Base-by-base conservation (phyloP, 2,888 invertebrate genomes). In the Caenorhabditis wallacei region DNA sequence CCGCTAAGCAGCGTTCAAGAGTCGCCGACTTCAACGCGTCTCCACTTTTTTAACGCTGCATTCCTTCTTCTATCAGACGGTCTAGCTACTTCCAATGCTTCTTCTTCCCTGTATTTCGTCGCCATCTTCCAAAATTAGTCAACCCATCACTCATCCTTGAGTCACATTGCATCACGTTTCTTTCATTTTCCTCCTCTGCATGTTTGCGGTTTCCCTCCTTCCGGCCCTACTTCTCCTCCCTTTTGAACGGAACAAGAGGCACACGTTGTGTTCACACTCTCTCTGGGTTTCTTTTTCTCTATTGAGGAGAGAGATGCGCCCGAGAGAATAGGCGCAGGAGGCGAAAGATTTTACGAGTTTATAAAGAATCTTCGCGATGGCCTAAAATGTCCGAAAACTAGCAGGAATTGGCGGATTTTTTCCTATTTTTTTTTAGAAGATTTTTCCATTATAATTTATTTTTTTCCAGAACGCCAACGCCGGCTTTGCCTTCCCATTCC, bases 401-500 rank as follows among this genome's bases (percentile, higher is more conserved):
- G 4, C 30, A 5, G 8, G 30, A 30, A 30, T 5, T 8, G 30
- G 8, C 8, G 30, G 30, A 30, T 30, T 30, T 30, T 30, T 30
- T 3, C n/a, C n/a, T n/a, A n/a, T n/a, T n/a, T n/a, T n/a, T n/a
- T n/a, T n/a, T n/a, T n/a, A n/a, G n/a, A n/a, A 5, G 30, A 8
- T 5, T 30, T 40, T 59, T 22, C 57, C 57, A 8, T 57, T 1
- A 4, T 7, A 4, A 18, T n/a, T 18, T 11, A 30, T 30, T 24
- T 53, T 20, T 46, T 68, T 85, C 57, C 72, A 84, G 76, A 94
- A 94, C 0, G 96, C 97, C 18, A 99, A 99, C 93, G 95, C 97
- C 0, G 99, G 99, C 2, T 95, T 99, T 89, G 94, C 94, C 0
- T 95, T 95, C 92, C 97, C 98, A 93, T 98, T 96, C 94, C 99